A percentile compares a stretch with the other conserved stretches of the same genome.
Conservation (phyloP, 2,113 vertebrate species). For the Tragelaphus buxtoni region DNA sequence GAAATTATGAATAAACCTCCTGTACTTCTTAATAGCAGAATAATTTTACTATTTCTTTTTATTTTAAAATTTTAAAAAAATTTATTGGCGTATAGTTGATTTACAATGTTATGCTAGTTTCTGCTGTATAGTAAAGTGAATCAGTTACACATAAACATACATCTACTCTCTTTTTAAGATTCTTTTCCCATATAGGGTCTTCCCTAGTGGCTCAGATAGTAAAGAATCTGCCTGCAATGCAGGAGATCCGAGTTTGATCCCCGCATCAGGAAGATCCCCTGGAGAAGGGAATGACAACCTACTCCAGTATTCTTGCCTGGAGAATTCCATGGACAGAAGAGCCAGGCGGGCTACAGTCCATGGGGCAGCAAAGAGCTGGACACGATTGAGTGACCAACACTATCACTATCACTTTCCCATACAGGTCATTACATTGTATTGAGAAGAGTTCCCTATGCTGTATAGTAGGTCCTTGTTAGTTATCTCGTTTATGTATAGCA, state of each 20-base stretch:
- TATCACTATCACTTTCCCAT: not conserved
- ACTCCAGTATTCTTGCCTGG: not conserved
- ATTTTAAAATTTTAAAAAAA: not conserved
- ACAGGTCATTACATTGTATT: not conserved
- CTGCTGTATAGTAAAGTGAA: not conserved
- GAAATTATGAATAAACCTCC: not conserved
- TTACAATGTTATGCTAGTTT: not conserved
- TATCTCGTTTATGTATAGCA: not conserved
- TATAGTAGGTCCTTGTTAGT: not conserved
- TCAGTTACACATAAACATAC: not conserved
- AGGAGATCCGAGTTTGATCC: not conserved
- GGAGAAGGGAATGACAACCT: not conserved
- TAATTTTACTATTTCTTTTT: not conserved
- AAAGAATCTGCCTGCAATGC: not conserved
- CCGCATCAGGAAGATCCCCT: not conserved
- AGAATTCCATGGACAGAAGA: not conserved
- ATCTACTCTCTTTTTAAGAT: not conserved
- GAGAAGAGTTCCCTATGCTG: not conserved
- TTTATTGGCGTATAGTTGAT: not conserved
- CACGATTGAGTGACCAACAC: rapidly evolving
- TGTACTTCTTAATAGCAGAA: not conserved
- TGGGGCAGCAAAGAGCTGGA: not conserved
- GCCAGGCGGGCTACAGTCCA: not conserved
- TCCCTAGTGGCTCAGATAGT: not conserved
- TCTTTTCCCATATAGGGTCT: not conserved